Conservation (phyloP, 2,888 invertebrate genomes). For the Sminthurides aquaticus region DNA sequence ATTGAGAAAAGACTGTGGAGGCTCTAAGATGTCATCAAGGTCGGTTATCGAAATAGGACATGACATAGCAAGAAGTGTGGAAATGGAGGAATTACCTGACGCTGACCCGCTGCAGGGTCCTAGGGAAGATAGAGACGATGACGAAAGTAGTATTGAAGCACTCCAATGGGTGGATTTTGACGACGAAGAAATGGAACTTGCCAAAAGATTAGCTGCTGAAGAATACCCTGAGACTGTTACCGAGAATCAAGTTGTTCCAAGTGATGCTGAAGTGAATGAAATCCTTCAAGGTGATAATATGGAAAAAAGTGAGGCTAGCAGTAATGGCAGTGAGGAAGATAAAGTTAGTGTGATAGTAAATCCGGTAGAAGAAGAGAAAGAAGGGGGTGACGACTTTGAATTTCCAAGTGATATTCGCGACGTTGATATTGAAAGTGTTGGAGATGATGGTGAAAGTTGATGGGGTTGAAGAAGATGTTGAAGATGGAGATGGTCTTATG, state of each 20-base stretch:
- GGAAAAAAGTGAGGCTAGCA: background rate
- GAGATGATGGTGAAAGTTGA: background rate
- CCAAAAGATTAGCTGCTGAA: constrained; percentile 14
- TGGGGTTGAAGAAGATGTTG: background rate
- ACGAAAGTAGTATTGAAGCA: constrained; percentile 40
- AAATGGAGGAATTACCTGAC: background rate
- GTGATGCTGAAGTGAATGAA: background rate
- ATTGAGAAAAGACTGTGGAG: background rate
- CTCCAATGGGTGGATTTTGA: constrained; percentile 42
- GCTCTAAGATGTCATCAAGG: background rate
- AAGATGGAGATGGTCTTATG: background rate
- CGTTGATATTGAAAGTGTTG: background rate
- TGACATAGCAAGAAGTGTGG: background rate
- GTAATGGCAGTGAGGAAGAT: constrained; percentile 7
- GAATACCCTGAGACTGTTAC: constrained; percentile 8
- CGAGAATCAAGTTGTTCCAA: background rate
- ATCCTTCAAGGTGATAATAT: background rate
- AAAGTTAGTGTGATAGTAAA: background rate
- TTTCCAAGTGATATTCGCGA: background rate
- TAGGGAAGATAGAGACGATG: constrained; percentile 31
- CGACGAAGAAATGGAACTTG: constrained; percentile 35
- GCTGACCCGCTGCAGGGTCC: background rate
- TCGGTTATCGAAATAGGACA: constrained; percentile 2
- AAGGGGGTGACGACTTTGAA: background rate
- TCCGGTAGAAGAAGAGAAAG: background rate